phyloP scores from a whole-genome alignment of 1,140 invertebrate species.

The Plutomurus gul region DNA sequence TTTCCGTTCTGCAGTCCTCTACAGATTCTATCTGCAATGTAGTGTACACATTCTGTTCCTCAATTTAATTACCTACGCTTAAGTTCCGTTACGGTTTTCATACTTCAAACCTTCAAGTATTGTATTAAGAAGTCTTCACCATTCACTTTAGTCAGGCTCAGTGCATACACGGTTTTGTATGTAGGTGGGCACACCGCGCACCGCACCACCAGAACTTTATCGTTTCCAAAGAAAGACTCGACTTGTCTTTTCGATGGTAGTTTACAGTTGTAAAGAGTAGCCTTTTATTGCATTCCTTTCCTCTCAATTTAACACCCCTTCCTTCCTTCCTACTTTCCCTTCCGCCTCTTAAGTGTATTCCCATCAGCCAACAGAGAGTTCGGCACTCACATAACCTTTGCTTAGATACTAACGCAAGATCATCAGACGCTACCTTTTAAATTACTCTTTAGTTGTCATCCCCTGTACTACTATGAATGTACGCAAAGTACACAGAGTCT shows the following conservation, averaged over 20 bases:
- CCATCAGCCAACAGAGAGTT: background rate
- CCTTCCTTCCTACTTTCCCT: constrained; percentile 13
- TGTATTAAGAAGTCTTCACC: background rate
- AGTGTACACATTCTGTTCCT: no score
- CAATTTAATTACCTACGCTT: constrained; percentile 15
- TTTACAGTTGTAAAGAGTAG: constrained; percentile 22
- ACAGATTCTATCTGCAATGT: no score
- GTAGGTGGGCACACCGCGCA: no score
- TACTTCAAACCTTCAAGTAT: background rate
- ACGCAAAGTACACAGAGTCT: background rate
- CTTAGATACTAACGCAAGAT: constrained; percentile 12
- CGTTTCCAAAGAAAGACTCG: background rate
- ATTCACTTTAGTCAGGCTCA: no score
- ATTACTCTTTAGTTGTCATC: constrained; percentile 3
- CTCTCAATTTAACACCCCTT: constrained; percentile 28
- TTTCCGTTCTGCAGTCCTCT: no score
- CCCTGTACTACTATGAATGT: background rate
- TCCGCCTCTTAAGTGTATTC: constrained; percentile 7
- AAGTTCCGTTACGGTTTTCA: constrained; percentile 11
- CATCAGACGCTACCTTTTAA: background rate
- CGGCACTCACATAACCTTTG: constrained; percentile 1
- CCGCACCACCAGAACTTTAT: no score
- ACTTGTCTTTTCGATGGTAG: background rate
- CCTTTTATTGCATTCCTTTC: constrained; percentile 29
- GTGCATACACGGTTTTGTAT: no score